Percentiles rank a stretch among this genome's conserved stretches.
Conservation (phyloP, 2,113 vertebrate genomes). For the Thamnaconus septentrionalis region DNA sequence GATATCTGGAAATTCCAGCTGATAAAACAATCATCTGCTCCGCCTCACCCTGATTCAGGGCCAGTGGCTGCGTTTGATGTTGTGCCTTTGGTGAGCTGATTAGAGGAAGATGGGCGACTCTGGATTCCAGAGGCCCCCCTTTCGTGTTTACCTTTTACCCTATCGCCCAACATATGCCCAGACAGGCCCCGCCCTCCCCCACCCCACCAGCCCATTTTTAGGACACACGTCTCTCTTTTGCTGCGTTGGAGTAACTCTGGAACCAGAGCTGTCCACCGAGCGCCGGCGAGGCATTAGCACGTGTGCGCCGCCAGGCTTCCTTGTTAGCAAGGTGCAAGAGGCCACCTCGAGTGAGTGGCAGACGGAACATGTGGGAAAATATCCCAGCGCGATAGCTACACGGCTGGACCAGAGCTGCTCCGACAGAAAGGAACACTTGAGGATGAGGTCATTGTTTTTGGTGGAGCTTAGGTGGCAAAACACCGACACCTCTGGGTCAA, state of each 20-base stretch:
- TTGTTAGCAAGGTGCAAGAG: conserved; percentile 33
- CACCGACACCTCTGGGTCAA: conserved; percentile 56
- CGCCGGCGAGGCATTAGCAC: conserved; percentile 1
- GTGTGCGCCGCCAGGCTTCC: neutral
- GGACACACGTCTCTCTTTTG: too few relatives aligned
- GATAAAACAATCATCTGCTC: conserved; percentile 74
- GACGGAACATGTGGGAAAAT: conserved; percentile 48
- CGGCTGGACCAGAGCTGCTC: conserved; percentile 1
- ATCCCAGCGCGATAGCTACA: conserved; percentile 38
- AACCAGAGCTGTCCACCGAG: neutral
- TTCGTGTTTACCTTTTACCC: conserved; percentile 58
- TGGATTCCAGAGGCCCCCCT: conserved; percentile 46
- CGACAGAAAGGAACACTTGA: conserved; percentile 22
- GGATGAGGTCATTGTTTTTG: conserved; percentile 57
- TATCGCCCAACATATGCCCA: conserved; percentile 27
- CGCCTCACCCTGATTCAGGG: conserved; percentile 57
- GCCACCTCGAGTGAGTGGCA: conserved; percentile 15
- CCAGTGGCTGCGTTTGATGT: conserved; percentile 66
- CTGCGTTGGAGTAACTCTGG: too few relatives aligned
- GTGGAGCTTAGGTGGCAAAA: conserved; percentile 41
- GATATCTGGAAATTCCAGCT: conserved; percentile 71
- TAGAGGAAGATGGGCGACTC: conserved; percentile 57
- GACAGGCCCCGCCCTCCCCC: conserved; percentile 21
- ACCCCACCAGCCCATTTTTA: too few relatives aligned
- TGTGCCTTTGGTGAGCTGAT: conserved; percentile 65